Percentiles rank a stretch among this genome's conserved stretches.
Conservation (phyloP, 1,140 invertebrate genomes). For the Pseudobourletiella spinata region DNA sequence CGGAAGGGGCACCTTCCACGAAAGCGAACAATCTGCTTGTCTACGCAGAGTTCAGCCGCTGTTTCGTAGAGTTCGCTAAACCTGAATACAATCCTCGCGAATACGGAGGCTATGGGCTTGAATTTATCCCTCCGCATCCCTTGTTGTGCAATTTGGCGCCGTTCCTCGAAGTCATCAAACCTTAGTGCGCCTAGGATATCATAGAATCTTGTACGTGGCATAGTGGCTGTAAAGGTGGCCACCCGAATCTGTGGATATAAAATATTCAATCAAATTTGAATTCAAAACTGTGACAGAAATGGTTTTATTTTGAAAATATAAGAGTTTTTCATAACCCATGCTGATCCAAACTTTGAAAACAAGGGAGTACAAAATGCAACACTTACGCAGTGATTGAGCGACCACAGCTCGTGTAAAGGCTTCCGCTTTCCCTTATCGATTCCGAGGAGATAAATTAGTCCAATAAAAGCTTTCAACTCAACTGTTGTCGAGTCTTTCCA, state of each 20-base stretch:
- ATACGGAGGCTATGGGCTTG: neutral
- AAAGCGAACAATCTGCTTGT: neutral
- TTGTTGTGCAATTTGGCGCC: no score
- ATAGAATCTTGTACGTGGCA: neutral
- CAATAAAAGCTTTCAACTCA: neutral
- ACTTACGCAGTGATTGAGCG: neutral
- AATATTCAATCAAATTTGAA: neutral
- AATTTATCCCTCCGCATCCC: no score
- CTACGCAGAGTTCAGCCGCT: neutral
- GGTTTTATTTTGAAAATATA: no score
- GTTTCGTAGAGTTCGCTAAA: neutral
- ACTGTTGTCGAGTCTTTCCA: neutral
- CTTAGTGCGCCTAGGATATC: neutral
- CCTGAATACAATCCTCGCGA: neutral
- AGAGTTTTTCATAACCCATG: neutral
- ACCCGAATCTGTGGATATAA: neutral
- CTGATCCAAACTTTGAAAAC: no score
- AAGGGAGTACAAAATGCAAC: neutral
- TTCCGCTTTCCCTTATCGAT: neutral
- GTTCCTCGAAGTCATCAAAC: neutral
- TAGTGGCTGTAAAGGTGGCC: neutral
- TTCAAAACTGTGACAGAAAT: no score
- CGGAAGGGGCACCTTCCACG: conserved; percentile 37
- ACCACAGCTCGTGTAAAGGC: neutral
- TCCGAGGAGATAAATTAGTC: neutral